Evolutionary conservation across 2,888 invertebrate genomes (phyloP).

Genomic region (Isoperla grammatica): DNA sequence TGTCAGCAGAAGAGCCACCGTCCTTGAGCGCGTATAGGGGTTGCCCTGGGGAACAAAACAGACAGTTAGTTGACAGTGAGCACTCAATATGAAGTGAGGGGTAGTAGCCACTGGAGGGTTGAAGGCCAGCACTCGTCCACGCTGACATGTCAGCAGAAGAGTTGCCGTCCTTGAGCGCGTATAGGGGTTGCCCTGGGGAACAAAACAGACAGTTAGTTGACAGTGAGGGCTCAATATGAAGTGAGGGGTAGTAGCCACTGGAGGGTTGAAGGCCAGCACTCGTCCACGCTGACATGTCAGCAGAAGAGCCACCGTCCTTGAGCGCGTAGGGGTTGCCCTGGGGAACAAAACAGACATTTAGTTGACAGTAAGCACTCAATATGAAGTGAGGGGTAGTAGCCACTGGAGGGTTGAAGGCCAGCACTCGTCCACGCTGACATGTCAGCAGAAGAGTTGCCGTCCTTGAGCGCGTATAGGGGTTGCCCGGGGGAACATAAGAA

Average conservation of each 20-base stretch:
- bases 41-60: conserved; percentile 66
- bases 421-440: conserved; percentile 91
- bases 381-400: conserved; percentile 91
- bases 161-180: conserved; percentile 77
- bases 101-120: conserved; percentile 89
- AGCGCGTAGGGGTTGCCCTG: conserved; percentile 88
- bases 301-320: conserved; percentile 72
- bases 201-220: too few species aligned
- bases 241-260: conserved; percentile 88
- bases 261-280: conserved; percentile 85
- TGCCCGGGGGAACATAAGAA: too few species aligned
- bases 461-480: conserved; percentile 85
- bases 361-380: too few species aligned
- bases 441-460: conserved; percentile 71
- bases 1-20: conserved; percentile 72
- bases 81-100: conserved; percentile 7
- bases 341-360: conserved; percentile 50
- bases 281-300: conserved; percentile 90
- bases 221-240: too few species aligned
- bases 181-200: conserved; percentile 85
- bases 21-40: conserved; percentile 85
- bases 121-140: conserved; percentile 86
- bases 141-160: conserved; percentile 81
- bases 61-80: too few species aligned
- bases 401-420: conserved; percentile 82